Conservation (phyloP, 2,797 vertebrate species). For the Carcharodon carcharias region DNA sequence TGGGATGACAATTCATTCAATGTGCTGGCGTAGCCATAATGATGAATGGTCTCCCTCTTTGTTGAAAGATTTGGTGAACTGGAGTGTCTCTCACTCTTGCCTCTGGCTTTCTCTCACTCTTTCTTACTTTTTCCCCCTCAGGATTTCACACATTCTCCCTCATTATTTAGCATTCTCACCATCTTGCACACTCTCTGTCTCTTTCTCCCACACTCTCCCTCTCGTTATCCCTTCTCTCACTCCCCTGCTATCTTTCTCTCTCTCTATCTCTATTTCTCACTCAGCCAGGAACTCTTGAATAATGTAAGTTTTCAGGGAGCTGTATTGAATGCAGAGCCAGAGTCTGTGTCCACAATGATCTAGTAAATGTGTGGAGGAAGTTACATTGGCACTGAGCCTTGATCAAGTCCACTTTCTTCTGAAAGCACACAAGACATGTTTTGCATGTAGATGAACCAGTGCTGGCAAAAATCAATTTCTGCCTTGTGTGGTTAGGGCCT, state of each 20-base stretch:
- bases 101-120: background rate
- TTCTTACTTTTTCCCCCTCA: too few species aligned
- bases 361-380: conserved; percentile 62
- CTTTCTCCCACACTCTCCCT: background rate
- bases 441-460: conserved; percentile 65
- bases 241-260: too few species aligned
- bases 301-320: conserved; percentile 54
- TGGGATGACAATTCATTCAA: background rate
- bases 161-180: background rate
- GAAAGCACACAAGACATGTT: conserved; percentile 62
- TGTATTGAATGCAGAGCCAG: conserved; percentile 50
- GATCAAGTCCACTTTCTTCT: conserved; percentile 65
- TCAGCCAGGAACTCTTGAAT: conserved; percentile 37
- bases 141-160: background rate
- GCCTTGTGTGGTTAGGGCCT: conserved; percentile 41
- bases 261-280: background rate
- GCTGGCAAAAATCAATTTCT: conserved; percentile 50
- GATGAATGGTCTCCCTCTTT: background rate
- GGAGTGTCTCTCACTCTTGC: background rate
- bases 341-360: conserved; percentile 72
- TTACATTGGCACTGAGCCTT: conserved; percentile 62
- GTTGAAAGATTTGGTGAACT: background rate
- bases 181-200: too few species aligned
- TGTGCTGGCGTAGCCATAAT: background rate
- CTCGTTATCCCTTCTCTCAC: background rate